phyloP scores from a whole-genome alignment of 1,140 invertebrate genomes.

The Drosophila mauritiana region DNA sequence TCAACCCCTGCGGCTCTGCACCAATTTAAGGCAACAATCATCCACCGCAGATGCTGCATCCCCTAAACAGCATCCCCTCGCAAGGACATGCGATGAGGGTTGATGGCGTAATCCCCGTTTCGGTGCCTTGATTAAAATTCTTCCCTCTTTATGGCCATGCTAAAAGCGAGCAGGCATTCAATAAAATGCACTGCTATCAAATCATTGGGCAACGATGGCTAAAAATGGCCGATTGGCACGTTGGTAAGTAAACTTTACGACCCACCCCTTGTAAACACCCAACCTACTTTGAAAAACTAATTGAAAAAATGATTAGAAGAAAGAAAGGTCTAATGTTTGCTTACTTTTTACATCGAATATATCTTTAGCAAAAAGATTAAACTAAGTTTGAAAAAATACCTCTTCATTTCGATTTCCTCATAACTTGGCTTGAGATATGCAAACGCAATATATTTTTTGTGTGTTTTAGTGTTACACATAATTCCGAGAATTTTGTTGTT shows the following conservation, averaged over 20 bases:
- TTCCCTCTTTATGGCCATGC: slow-evolving; percentile 64
- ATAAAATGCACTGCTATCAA: slow-evolving; percentile 72
- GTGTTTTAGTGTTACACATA: too few species aligned
- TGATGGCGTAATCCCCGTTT: slow-evolving; percentile 58
- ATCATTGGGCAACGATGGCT: slow-evolving; percentile 56
- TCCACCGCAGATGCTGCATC: slow-evolving; percentile 22
- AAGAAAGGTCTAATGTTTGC: neutral
- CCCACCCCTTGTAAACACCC: slow-evolving; percentile 35
- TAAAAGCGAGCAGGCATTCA: slow-evolving; percentile 62
- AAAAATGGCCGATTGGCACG: slow-evolving; percentile 72
- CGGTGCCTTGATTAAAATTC: slow-evolving; percentile 56
- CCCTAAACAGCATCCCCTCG: slow-evolving; percentile 4
- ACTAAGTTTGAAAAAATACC: too few species aligned
- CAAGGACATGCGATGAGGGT: slow-evolving; percentile 27
- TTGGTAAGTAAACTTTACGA: slow-evolving; percentile 34
- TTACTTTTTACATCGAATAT: neutral
- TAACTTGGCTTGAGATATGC: too few species aligned
- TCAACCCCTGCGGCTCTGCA: slow-evolving; percentile 21
- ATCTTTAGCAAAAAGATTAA: too few species aligned
- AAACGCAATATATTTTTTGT: too few species aligned
- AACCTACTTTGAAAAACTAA: slow-evolving; percentile 15
- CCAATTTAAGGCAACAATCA: slow-evolving; percentile 50
- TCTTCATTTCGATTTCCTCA: too few species aligned
- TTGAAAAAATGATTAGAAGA: neutral
- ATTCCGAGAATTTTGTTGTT: too few species aligned